These are phyloP conservation scores for Pterocles gutturalis DNA, from an alignment of 2,113 vertebrate genomes.

Conservation along the genomic window DNA sequence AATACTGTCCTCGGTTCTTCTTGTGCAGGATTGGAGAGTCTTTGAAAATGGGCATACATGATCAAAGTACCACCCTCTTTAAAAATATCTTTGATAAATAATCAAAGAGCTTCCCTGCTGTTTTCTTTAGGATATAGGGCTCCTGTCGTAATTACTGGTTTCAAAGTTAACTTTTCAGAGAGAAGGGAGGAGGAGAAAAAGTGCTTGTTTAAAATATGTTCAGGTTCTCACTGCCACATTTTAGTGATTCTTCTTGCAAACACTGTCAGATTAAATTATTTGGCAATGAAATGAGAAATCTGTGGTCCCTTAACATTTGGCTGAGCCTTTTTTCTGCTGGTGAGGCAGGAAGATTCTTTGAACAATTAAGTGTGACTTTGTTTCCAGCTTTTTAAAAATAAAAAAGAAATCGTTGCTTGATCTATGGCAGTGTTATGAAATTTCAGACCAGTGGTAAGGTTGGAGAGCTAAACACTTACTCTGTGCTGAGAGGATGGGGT, in stretches of 20 bases:
- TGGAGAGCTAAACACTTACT: background rate
- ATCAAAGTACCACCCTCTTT: slow-evolving; percentile 45
- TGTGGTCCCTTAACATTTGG: background rate
- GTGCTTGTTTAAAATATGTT: background rate
- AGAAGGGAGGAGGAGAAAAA: background rate
- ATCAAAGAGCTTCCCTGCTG: slow-evolving; percentile 51
- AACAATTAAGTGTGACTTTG: background rate
- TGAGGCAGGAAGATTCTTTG: background rate
- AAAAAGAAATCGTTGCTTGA: background rate
- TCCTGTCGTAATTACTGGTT: background rate
- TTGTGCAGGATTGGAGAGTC: background rate
- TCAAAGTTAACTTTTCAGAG: slow-evolving; percentile 22
- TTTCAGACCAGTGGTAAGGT: background rate
- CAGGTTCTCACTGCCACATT: background rate
- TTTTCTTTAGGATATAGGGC: slow-evolving; percentile 37
- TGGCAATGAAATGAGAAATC: background rate
- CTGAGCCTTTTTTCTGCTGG: background rate
- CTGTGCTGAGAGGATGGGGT: background rate
- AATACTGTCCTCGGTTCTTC: background rate
- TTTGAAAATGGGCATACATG: slow-evolving; percentile 52
- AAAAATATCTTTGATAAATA: slow-evolving; percentile 70
- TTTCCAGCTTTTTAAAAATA: background rate
- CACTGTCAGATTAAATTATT: background rate
- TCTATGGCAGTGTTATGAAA: background rate
- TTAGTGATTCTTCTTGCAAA: background rate